These are phyloP conservation scores for Dipodomys ordii DNA, from an alignment of 2,113 vertebrate genomes.

Conservation along the genomic window DNA sequence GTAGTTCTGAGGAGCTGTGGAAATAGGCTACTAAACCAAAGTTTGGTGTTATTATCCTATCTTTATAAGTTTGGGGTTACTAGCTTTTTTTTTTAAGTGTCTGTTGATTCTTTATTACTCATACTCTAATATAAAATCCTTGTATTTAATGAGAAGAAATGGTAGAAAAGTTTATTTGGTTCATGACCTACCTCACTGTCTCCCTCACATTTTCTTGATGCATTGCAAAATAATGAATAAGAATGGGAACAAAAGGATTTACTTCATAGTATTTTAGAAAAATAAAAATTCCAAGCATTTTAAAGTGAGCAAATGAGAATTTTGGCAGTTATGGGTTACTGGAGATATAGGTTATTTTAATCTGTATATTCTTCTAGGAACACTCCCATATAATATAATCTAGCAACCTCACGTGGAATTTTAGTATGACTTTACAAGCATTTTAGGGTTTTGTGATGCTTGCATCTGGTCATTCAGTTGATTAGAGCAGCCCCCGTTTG, in stretches of 20 bases:
- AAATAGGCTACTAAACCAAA: conserved; percentile 66
- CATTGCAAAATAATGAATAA: conserved; percentile 46
- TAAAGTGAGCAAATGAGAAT: not conserved
- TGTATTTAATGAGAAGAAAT: not conserved
- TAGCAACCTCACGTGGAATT: conserved; percentile 20
- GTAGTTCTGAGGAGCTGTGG: conserved; percentile 61
- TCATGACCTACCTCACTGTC: not conserved
- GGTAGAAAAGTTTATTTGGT: not conserved
- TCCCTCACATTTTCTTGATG: not conserved
- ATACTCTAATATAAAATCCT: not conserved
- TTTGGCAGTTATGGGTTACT: not conserved
- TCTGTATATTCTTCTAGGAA: not conserved
- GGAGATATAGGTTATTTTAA: conserved; percentile 1
- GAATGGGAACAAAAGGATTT: not conserved
- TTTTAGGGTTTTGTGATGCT: not conserved
- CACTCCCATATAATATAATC: not conserved
- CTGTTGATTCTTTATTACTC: conserved; percentile 64
- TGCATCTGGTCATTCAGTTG: conserved; percentile 20
- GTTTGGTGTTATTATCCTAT: no score
- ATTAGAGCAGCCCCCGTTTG: not conserved
- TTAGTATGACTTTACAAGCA: conserved; percentile 33
- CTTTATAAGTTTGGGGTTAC: no score
- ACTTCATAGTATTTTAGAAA: not conserved
- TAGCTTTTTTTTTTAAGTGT: conserved; percentile 20
- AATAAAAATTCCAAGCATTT: not conserved